Evolutionary conservation across 2,888 invertebrate species (phyloP), one percentile per base, ranked within the genome.

Genomic region (Acheta domesticus): DNA sequence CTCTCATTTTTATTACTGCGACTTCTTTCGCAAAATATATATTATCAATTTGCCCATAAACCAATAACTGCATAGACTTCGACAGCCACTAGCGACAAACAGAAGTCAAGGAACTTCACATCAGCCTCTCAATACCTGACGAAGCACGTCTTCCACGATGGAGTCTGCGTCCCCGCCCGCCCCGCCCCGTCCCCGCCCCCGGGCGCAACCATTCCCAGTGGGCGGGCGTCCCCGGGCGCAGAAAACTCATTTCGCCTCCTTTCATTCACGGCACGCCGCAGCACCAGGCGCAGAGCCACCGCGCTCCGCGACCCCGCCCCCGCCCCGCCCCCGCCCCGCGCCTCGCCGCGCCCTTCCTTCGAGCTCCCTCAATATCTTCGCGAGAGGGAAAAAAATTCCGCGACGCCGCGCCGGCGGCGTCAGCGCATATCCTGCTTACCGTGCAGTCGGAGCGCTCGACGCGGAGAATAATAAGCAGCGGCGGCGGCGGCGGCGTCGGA

Each of bases 381-480:
- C 62, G 62, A 62, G 62, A 62, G 62, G 62, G 62, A 62, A 62
- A n/a, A 62, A 62, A 62, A 62, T 19, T 62, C 62, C 62, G 8
- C 62, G 62, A 62, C 62, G 62, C n/a, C 62, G 62, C 62, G 62
- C n/a, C 62, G 62, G 14, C 62, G 62, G 14, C 62, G 62, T 62
- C 62, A 62, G 62, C 62, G 62, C 62, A 62, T 62, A 62, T 62
- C 62, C 62, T 62, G 62, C 62, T 62, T 62, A 62, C 62, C 62
- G 62, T 62, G 62, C 62, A 62, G 62, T n/a, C n/a, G 62, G 62
- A 62, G 62, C 62, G 62, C 62, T 14, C 62, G 62, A 62, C n/a
- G 62, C 62, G 16, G 62, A 11, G 62, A 62, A 62, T 62, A 62
- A 62, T 62, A 62, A 62, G 62, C 62, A 62, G 62, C 62, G n/a